Conservation (phyloP, 2,113 vertebrate species). For the Varanus komodoensis region DNA sequence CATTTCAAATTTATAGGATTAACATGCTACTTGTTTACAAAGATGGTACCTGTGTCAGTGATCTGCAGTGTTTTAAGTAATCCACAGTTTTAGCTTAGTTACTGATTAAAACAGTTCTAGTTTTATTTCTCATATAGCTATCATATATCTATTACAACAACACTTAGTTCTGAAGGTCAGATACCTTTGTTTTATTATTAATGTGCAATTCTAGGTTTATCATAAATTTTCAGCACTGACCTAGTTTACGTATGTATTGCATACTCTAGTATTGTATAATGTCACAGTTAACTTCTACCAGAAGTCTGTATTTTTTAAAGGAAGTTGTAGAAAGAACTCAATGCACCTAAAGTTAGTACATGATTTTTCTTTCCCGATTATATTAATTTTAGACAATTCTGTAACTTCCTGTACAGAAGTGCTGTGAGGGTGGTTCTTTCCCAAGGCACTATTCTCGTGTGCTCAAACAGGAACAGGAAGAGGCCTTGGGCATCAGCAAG, state of each 20-base stretch:
- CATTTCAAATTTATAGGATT: neutral
- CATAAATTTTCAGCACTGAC: neutral
- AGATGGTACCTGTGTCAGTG: neutral
- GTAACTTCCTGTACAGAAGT: conserved; percentile 57
- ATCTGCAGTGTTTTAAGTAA: neutral
- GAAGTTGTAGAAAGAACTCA: conserved; percentile 45
- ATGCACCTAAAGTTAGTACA: conserved; percentile 51
- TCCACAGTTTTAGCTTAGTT: neutral
- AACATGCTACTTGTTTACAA: neutral
- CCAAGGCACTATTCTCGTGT: conserved; percentile 44
- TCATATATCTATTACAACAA: neutral
- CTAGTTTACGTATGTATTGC: neutral
- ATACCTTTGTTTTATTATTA: neutral
- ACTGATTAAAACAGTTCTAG: neutral
- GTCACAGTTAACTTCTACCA: conserved; percentile 22
- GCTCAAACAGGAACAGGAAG: conserved; percentile 63
- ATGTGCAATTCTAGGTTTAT: neutral
- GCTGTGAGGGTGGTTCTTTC: conserved; percentile 40
- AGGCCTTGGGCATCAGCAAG: conserved; percentile 34
- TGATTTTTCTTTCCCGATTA: conserved; percentile 65
- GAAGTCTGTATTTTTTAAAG: conserved; percentile 50
- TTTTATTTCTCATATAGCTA: neutral
- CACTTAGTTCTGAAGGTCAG: neutral
- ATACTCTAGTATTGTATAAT: neutral
- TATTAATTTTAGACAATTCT: conserved; percentile 60